Evolutionary conservation across 2,113 vertebrate species (phyloP).

Genomic region (Anguilla japonica): DNA sequence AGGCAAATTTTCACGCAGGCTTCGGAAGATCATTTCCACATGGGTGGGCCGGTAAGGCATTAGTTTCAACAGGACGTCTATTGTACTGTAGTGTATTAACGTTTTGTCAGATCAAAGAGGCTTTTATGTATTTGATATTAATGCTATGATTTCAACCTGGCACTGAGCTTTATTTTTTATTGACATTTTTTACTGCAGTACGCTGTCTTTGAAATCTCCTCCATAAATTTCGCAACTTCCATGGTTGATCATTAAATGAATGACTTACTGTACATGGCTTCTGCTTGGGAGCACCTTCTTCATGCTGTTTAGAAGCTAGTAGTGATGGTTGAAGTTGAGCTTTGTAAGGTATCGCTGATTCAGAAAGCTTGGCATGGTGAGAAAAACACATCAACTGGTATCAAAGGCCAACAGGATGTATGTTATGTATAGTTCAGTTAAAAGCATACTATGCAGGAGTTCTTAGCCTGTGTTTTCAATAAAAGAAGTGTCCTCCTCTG

Average conservation of each 20-base stretch:
- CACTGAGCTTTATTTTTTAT: not conserved
- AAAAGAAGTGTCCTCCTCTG: too few relatives aligned
- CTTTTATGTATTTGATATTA: not conserved
- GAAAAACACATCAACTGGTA: not conserved
- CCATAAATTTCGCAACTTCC: not conserved
- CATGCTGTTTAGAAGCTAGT: not conserved
- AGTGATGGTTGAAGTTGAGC: not conserved
- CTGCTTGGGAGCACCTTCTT: not conserved
- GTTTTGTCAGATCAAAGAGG: not conserved
- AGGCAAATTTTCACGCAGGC: not conserved
- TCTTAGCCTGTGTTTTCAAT: too few relatives aligned
- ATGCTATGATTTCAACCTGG: not conserved
- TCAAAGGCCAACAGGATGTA: too few relatives aligned
- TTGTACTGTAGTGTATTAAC: not conserved
- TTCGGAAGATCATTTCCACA: not conserved
- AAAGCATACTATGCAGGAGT: too few relatives aligned
- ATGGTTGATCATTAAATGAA: not conserved
- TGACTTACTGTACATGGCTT: not conserved
- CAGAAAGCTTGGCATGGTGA: not conserved
- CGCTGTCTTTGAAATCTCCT: not conserved
- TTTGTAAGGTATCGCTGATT: not conserved
- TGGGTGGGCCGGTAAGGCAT: not conserved
- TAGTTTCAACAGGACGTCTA: not conserved
- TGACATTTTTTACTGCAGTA: not conserved
- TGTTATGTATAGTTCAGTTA: too few relatives aligned